Conservation (phyloP, 2,797 vertebrate species). For the Eulemur albifrons region DNA sequence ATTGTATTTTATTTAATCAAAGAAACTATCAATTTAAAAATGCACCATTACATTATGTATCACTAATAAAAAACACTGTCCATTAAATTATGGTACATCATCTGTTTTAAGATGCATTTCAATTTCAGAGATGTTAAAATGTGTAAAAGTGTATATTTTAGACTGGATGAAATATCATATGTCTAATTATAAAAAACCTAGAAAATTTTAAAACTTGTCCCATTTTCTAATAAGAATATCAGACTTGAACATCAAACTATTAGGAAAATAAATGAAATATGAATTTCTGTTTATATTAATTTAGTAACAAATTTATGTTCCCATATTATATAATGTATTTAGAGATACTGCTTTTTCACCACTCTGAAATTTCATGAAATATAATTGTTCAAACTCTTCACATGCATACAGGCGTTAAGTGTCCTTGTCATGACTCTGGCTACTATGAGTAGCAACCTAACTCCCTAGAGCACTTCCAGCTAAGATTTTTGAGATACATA, state of each 20-base stretch:
- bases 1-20: background rate
- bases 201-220: background rate
- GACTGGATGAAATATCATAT: too few species aligned
- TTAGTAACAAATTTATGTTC: background rate
- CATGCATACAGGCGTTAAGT: too few species aligned
- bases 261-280: background rate
- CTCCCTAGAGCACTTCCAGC: background rate
- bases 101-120: background rate
- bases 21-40: background rate
- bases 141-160: background rate
- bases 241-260: background rate
- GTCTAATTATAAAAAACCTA: background rate
- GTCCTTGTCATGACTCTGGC: background rate
- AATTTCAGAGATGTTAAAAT: background rate
- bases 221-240: background rate
- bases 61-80: background rate
- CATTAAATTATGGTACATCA: background rate
- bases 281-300: background rate
- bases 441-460: background rate
- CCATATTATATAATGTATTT: background rate
- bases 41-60: background rate
- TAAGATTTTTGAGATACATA: background rate
- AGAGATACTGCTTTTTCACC: background rate
- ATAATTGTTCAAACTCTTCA: background rate
- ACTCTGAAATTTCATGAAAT: background rate